These are phyloP conservation scores for human DNA, from an alignment of 2,113 vertebrate genomes.

Conservation along the genomic window DNA sequence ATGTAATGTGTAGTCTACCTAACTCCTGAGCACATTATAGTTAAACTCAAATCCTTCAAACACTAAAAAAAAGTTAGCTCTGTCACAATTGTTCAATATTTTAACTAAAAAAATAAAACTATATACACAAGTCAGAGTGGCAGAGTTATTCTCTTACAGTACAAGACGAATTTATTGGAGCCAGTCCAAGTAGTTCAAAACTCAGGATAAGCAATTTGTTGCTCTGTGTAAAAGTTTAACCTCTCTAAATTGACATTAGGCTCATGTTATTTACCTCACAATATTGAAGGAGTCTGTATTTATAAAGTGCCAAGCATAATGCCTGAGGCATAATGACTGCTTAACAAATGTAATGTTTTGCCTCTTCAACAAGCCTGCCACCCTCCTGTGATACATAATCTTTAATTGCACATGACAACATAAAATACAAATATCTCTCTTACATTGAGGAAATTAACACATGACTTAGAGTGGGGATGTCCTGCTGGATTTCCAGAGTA, in stretches of 20 bases:
- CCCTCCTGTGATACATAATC: neutral
- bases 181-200: neutral
- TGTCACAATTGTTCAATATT: neutral
- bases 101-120: neutral
- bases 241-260: neutral
- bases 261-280: neutral
- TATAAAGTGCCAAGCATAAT: neutral
- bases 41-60: neutral
- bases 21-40: neutral
- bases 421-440: neutral
- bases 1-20: neutral
- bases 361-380: neutral
- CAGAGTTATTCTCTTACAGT: neutral
- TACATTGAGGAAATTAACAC: constrained; percentile 20
- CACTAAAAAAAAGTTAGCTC: neutral
- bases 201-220: neutral
- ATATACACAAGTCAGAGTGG: neutral
- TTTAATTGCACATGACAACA: neutral
- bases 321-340: neutral
- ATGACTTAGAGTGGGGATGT: neutral
- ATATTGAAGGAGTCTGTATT: neutral
- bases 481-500: neutral
- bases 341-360: neutral
- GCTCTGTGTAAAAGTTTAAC: neutral
- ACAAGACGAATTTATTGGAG: neutral